These are phyloP conservation scores for Scaptomyza flava DNA, from an alignment of 2,888 invertebrate species.

Conservation along the genomic window DNA sequence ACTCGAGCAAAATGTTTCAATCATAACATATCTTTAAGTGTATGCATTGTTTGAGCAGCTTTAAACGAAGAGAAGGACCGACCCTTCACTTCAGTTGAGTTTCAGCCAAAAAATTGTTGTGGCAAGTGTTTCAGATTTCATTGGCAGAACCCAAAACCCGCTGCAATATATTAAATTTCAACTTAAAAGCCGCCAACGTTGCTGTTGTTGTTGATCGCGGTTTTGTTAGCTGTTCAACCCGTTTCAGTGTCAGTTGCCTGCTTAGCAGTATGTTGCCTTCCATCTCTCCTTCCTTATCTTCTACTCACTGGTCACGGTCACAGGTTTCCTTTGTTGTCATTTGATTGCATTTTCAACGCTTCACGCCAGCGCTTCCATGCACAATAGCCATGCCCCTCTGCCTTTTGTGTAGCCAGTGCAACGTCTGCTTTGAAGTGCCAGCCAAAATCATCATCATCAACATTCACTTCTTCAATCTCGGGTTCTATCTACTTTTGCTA, in stretches of 20 bases:
- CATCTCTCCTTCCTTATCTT: conserved; percentile 37
- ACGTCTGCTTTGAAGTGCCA: conserved; percentile 11
- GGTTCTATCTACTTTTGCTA: neutral
- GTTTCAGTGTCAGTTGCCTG: conserved; percentile 51
- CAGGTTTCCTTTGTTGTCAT: conserved; percentile 59
- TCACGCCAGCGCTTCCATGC: conserved; percentile 54
- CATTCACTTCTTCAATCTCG: conserved; percentile 17
- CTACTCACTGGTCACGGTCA: conserved; percentile 57
- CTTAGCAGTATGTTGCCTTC: neutral
- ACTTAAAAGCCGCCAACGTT: conserved; percentile 25
- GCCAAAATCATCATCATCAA: conserved; percentile 25
- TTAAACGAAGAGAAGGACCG: conserved; percentile 18
- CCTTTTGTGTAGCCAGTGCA: neutral
- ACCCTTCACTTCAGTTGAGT: conserved; percentile 42
- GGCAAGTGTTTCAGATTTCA: conserved; percentile 53
- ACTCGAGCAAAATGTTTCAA: neutral
- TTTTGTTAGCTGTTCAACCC: conserved; percentile 49
- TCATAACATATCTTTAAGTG: neutral
- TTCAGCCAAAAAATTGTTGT: conserved; percentile 5
- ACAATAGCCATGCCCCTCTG: conserved; percentile 21
- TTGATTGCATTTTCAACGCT: conserved; percentile 77
- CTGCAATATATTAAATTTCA: conserved; percentile 69
- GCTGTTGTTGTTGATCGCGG: conserved; percentile 44
- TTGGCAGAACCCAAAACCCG: conserved; percentile 32
- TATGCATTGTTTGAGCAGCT: neutral